A percentile compares a stretch with the other conserved stretches of the same genome.
Conservation (phyloP, 2,797 vertebrate species). For the Gila robusta region DNA sequence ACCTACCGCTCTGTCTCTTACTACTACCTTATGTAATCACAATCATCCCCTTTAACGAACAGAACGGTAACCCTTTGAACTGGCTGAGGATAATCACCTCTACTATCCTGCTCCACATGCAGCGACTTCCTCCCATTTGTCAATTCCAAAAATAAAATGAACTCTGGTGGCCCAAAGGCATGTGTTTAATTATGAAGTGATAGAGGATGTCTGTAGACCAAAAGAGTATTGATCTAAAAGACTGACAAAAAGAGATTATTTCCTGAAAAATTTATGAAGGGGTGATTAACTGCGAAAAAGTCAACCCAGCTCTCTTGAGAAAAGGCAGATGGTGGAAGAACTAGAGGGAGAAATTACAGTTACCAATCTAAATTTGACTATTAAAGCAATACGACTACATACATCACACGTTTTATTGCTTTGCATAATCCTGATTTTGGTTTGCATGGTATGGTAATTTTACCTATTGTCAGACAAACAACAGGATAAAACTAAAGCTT, state of each 20-base stretch:
- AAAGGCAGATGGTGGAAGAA: not conserved
- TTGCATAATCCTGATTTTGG: slow-evolving; percentile 17
- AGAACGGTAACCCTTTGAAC: not conserved
- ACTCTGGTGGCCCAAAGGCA: slow-evolving; percentile 39
- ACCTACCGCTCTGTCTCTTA: not conserved
- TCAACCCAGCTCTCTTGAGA: not conserved
- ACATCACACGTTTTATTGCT: not conserved
- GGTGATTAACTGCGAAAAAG: not conserved
- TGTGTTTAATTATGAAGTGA: slow-evolving; percentile 43
- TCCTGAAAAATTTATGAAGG: slow-evolving; percentile 24
- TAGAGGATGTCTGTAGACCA: slow-evolving; percentile 18
- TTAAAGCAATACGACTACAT: not conserved
- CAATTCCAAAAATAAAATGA: slow-evolving; percentile 56
- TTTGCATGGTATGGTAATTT: not conserved
- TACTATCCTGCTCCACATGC: not conserved
- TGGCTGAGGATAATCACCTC: slow-evolving; percentile 8
- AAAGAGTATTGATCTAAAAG: slow-evolving; percentile 36
- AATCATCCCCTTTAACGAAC: slow-evolving; percentile 18
- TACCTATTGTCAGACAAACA: not conserved
- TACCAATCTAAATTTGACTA: not conserved
- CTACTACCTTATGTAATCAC: slow-evolving; percentile 25
- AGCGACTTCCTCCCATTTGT: slow-evolving; percentile 13
- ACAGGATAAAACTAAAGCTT: not conserved
- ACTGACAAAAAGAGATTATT: slow-evolving; percentile 14
- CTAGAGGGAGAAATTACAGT: not conserved